Percentiles rank a stretch among this genome's conserved stretches.
Conservation (phyloP, 2,113 vertebrate species). For the Drymodes brunneopygia region DNA sequence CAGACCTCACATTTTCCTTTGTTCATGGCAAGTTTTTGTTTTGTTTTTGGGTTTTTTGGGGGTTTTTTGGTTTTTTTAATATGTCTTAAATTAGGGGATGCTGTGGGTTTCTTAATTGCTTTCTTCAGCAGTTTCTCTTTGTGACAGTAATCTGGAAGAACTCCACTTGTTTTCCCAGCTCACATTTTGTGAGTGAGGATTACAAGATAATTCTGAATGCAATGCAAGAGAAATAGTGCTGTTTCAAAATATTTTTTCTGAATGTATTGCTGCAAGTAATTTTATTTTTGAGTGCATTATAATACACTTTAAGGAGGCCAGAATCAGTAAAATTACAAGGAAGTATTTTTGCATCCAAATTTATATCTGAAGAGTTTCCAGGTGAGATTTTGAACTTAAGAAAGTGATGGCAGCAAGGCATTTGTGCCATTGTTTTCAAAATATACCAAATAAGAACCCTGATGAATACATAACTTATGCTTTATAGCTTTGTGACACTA, state of each 20-base stretch:
- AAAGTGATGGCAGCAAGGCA: background rate
- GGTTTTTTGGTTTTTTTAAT: background rate
- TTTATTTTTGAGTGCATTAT: background rate
- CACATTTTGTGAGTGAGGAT: background rate
- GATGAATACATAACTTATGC: background rate
- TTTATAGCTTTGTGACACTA: background rate
- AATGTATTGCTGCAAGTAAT: background rate
- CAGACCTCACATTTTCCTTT: background rate
- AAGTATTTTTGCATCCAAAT: background rate
- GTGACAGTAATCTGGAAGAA: background rate
- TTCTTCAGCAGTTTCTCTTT: background rate
- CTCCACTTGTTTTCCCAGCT: background rate
- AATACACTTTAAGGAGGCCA: background rate
- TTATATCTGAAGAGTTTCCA: background rate
- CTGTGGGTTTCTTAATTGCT: background rate
- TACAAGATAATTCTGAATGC: background rate
- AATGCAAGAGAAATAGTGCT: background rate
- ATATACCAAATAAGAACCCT: background rate
- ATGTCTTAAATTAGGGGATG: background rate
- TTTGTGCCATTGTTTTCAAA: background rate
- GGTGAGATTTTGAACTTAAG: background rate
- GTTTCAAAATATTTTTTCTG: background rate
- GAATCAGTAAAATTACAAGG: background rate
- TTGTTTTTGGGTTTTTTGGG: rapidly evolving
- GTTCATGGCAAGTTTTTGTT: background rate